phyloP scores from a whole-genome alignment of 1,140 invertebrate species.

The Calephelis nemesis region DNA sequence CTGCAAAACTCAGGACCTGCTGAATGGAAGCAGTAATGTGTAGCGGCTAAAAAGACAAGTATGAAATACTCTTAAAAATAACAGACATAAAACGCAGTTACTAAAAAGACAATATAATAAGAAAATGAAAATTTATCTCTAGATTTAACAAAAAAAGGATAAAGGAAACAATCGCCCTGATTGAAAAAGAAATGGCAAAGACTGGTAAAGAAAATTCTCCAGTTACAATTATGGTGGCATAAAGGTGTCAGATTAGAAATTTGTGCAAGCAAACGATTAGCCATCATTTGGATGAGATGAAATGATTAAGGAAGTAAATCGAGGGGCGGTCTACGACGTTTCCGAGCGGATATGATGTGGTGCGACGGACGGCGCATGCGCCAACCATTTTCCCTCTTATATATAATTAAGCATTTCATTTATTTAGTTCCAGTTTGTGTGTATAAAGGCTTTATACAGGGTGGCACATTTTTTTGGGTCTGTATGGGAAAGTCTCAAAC shows the following conservation, averaged over 20 bases:
- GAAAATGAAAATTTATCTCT: too few relatives aligned
- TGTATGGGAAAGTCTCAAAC: too few relatives aligned
- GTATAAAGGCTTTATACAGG: background rate
- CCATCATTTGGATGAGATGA: constrained; percentile 18
- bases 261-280: constrained; percentile 21
- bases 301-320: constrained; percentile 20
- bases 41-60: too few relatives aligned
- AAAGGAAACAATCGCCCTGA: too few relatives aligned
- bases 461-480: too few relatives aligned
- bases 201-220: background rate
- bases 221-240: background rate
- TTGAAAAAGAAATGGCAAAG: too few relatives aligned
- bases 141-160: too few relatives aligned
- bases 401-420: constrained; percentile 9
- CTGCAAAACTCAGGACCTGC: too few relatives aligned
- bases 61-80: background rate
- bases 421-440: background rate
- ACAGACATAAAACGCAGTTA: background rate
- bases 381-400: background rate
- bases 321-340: constrained; percentile 35
- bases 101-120: too few relatives aligned
- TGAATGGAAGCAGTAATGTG: too few relatives aligned
- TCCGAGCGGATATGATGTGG: constrained; percentile 40
- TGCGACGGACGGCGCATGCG: background rate
- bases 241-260: constrained; percentile 10